A percentile compares a stretch with the other conserved stretches of the same genome.
These are phyloP conservation scores for Scylla paramamosain DNA, from an alignment of 1,140 invertebrate genomes.

Conservation along the genomic window DNA sequence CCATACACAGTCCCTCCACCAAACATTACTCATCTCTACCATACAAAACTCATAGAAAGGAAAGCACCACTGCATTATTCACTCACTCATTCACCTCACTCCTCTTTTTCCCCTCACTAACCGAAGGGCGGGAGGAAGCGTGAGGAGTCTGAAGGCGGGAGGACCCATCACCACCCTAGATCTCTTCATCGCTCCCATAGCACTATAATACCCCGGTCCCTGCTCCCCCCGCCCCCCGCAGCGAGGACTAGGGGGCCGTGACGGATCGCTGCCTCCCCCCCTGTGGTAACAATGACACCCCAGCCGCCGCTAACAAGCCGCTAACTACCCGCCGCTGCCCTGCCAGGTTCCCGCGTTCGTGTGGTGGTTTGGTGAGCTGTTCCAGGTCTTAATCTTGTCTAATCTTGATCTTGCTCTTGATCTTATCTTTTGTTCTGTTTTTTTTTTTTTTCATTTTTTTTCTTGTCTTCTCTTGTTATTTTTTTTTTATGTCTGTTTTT, in stretches of 20 bases:
- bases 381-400: too few relatives aligned
- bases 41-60: not conserved
- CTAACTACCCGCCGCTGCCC: slow-evolving; percentile 58
- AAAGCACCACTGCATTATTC: not conserved
- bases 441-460: too few relatives aligned
- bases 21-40: not conserved
- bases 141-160: not conserved
- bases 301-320: slow-evolving; percentile 64
- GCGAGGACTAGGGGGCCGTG: slow-evolving; percentile 18
- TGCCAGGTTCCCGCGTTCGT: not conserved
- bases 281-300: slow-evolving; percentile 69
- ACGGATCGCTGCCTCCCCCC: slow-evolving; percentile 50
- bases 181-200: slow-evolving; percentile 54
- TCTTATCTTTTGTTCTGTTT: not conserved
- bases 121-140: not conserved
- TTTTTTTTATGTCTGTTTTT: not conserved
- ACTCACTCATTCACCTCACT: not conserved
- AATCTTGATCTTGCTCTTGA: too few relatives aligned
- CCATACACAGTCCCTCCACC: not conserved
- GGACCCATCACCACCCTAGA: not conserved
- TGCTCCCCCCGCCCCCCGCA: slow-evolving; percentile 11
- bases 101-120: too few relatives aligned
- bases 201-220: not conserved
- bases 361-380: too few relatives aligned
- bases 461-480: too few relatives aligned